Evolutionary conservation across 2,113 vertebrate species (phyloP), one percentile per base, ranked within the genome.

Genomic region (Chaetodon trifascialis): DNA sequence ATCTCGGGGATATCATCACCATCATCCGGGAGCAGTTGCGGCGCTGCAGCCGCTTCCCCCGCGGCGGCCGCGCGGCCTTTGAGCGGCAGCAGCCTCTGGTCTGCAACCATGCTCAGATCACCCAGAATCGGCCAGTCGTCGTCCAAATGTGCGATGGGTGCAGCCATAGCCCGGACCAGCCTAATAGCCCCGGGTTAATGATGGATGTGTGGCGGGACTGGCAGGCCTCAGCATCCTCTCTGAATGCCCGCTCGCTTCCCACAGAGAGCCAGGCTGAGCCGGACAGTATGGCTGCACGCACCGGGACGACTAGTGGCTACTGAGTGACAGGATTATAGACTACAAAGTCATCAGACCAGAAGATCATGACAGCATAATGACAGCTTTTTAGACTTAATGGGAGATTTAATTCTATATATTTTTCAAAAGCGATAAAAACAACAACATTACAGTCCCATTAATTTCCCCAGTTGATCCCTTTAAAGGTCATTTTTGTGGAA

Each of bases 111-210:
- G 89, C 90, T 95, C 76, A 96, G 93, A 65, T 94, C 96, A 58
- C 94, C 95, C 68, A 95, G 94, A 90, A 95, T 92, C 47, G 97
- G 95, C 96, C 96, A 96, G 56, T 96, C 96, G n/a, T 96, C 96
- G 60, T 96, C 95, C 11, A 94, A 92, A 87, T 92, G 94, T 17
- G 93, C 93, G 23, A 93, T 65, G 56, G 96, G 96, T 59, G 96
- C 96, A 94, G 96, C 97, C 97, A 98, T 97, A 64, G 84, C 95
- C 86, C 88, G 91, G 73, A 70, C 73, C 83, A 54, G 86, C 67
- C 86, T 88, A 90, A 0, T 10, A 81, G 75, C 47, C 36, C 79
- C 65, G 77, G 81, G 73, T 65, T 21, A 16, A 21, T 5, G 82
- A 34, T 51, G 86, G 59, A 44, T 71, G 75, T 49, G 79, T 15